Evolutionary conservation across 2,888 invertebrate species (phyloP).

Genomic region (Epiblema foenella): DNA sequence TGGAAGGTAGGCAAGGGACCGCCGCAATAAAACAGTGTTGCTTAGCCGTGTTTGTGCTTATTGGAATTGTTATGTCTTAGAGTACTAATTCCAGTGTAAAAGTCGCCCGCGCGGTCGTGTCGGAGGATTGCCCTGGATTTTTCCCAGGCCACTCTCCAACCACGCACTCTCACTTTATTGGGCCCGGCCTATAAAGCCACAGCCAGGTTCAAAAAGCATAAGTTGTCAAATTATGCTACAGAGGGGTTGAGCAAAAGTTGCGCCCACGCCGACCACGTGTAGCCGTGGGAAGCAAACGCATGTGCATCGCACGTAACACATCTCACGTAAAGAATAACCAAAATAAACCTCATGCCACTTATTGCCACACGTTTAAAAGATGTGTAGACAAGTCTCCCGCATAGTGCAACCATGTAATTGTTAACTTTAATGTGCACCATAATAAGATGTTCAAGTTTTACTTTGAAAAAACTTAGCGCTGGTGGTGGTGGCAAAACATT

Average conservation of each 20-base stretch:
- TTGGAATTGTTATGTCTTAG: no score
- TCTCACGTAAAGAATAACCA: constrained; percentile 8
- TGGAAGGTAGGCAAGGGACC: no score
- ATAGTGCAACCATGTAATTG: not conserved
- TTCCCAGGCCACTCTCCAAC: no score
- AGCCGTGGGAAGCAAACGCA: constrained; percentile 27
- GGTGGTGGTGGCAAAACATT: no score
- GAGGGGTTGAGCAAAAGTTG: not conserved
- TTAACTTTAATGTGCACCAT: not conserved
- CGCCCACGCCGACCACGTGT: constrained; percentile 15
- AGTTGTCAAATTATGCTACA: not conserved
- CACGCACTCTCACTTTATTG: no score
- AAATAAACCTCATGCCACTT: constrained; percentile 16
- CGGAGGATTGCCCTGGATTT: no score
- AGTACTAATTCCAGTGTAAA: no score
- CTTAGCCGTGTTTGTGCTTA: no score
- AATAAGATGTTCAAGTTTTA: not conserved
- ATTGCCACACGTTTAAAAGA: not conserved
- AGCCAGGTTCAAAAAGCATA: no score
- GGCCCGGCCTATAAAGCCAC: no score
- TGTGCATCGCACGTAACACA: constrained; percentile 18
- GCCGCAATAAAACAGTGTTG: no score
- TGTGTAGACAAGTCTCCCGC: constrained; percentile 8
- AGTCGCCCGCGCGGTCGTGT: no score
- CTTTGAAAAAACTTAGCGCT: not conserved